Evolutionary conservation across 2,888 invertebrate species (phyloP), one percentile per base, ranked within the genome.

Genomic region (Philaethria dido): DNA sequence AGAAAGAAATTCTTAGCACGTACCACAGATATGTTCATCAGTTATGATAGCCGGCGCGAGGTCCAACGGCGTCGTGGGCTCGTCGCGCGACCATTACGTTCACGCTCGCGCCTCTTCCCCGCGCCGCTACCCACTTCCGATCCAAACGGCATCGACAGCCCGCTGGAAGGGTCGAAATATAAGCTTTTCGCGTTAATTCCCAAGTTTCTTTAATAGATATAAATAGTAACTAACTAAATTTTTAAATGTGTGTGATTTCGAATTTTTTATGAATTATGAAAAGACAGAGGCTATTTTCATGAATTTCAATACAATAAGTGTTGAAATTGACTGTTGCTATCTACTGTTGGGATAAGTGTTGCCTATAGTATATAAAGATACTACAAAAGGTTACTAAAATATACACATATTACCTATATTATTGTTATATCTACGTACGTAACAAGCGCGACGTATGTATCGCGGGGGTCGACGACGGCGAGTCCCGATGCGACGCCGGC

Each of bases 391-490:
- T n/a, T n/a, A n/a, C n/a, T n/a, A n/a, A n/a, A n/a, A n/a, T n/a
- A n/a, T n/a, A n/a, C n/a, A n/a, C n/a, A n/a, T n/a, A n/a, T n/a
- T n/a, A n/a, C n/a, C n/a, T n/a, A n/a, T n/a, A n/a, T n/a, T n/a
- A n/a, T n/a, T n/a, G n/a, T n/a, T 25, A n/a, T 11, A 14, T 22
- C 16, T n/a, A 11, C 94, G 91, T 82, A 96, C 96, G 94, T 95
- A 72, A 95, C 93, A 64, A 95, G 86, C 11, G 95, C 94, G 50
- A 95, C 94, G 86, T 96, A 96, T 50, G 94, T 92, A 78, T 96
- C 96, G 74, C 92, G 83, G 66, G 92, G 88, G 85, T 96, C 96
- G 70, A 95, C 93, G 59, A 94, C 94, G 48, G 95, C 94, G 42
- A 96, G 90, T 69, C 94, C 95, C 6, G 94, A 93, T 64, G 94